Percentiles rank a stretch among this genome's conserved stretches.
Conservation (phyloP, 1,140 invertebrate genomes). For the Leptinotarsa defecta region DNA sequence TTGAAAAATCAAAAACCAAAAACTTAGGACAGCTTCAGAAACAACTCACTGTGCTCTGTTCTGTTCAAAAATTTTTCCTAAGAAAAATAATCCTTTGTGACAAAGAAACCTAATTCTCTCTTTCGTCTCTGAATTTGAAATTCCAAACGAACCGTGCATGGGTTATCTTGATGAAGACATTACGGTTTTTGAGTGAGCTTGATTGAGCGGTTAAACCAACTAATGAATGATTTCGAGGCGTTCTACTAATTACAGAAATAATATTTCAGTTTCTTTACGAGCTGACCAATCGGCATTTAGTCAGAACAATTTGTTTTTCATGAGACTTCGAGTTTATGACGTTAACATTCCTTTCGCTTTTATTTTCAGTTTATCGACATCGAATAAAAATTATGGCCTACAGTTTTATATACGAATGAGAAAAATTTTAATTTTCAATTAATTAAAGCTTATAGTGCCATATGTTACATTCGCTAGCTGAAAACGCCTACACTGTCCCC, state of each 20-base stretch:
- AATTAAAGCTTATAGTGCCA: no score
- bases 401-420: background rate
- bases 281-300: background rate
- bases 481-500: no score
- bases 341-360: background rate
- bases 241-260: constrained; percentile 21
- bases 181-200: constrained; percentile 13
- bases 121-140: background rate
- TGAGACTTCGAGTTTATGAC: background rate
- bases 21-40: no score
- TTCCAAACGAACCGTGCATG: background rate
- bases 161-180: constrained; percentile 22
- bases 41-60: no score
- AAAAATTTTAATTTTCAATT: no score
- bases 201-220: constrained; percentile 25
- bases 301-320: constrained; percentile 4
- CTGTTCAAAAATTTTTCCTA: no score
- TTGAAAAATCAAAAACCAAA: no score
- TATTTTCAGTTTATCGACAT: background rate
- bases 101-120: no score
- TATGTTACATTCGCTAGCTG: no score
- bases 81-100: no score
- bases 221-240: constrained; percentile 20
- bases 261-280: constrained; percentile 24
- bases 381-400: background rate